Conservation (phyloP, 2,113 vertebrate species). For the Alexandromys fortis region DNA sequence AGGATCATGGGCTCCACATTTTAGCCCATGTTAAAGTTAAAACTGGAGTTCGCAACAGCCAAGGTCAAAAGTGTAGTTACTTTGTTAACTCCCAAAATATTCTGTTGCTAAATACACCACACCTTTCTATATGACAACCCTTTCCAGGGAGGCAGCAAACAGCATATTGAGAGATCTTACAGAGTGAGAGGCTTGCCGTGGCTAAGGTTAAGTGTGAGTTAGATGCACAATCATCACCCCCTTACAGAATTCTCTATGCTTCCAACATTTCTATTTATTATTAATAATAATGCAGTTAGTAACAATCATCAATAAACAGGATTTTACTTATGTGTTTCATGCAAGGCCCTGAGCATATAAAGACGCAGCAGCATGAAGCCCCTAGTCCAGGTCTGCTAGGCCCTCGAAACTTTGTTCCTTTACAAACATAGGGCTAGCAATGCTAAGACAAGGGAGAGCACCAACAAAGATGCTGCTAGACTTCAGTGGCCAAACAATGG, state of each 20-base stretch:
- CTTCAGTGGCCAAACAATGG: not conserved
- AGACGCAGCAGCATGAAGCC: constrained; percentile 51
- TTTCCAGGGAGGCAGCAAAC: not conserved
- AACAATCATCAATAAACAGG: constrained; percentile 14
- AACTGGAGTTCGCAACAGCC: not conserved
- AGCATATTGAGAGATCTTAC: not conserved
- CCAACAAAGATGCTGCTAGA: not conserved
- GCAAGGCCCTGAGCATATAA: constrained; percentile 38
- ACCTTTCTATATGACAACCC: not conserved
- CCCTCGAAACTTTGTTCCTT: not conserved
- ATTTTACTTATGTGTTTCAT: constrained; percentile 46
- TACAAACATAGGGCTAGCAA: constrained; percentile 4
- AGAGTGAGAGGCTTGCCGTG: not conserved
- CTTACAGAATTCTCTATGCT: not conserved
- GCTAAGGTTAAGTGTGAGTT: not conserved
- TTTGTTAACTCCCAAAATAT: not conserved
- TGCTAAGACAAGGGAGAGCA: not conserved
- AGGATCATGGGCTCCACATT: not conserved
- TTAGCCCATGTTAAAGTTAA: not conserved
- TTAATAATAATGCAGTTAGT: not conserved
- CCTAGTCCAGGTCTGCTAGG: not conserved
- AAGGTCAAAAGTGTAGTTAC: not conserved
- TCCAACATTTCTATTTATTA: not conserved
- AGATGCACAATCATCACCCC: not conserved
- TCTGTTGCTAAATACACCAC: not conserved